Evolutionary conservation across 1,140 invertebrate species (phyloP), one percentile per base, ranked within the genome.

Genomic region (Drosophila santomea): DNA sequence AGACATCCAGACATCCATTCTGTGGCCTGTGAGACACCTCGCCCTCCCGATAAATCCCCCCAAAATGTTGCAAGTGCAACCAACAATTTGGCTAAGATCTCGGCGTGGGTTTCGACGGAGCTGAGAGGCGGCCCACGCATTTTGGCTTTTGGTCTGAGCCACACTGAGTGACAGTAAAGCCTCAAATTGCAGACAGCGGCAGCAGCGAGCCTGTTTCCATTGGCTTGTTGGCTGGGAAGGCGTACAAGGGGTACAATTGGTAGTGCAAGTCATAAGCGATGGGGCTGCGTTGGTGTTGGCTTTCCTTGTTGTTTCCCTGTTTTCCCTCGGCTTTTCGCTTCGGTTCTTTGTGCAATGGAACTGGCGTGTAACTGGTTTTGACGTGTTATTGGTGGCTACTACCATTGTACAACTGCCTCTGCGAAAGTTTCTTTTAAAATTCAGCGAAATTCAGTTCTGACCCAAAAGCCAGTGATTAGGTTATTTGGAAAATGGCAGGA

Each of bases 1-100:
- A 84, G 73, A 57, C 17, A 17, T 44, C 52, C 63, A 67, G 60
- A 66, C 68, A 76, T 38, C 73, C 73, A 78, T 59, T 78, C 66
- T 82, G 79, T 39, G 80, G 80, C 23, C 23, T 50, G 44, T 47
- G 15, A 14, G 45, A 67, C 71, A 35, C 32, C 12, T 32, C 48
- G 10, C 51, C 50, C 39, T 8, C 14, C 39, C 54, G 23, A 25
- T n/a, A 39, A 41, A 60, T 25, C 15, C n/a, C 14, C n/a, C 28
- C 60, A 15, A 39, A 48, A 50, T 41, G 44, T 45, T 59, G 82
- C 82, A 86, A 86, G 83, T 86, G 82, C 82, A 82, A 67, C 50
- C 69, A 76, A 78, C 83, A 64, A 68, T 81, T 86, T 75, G 78
- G 78, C 71, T 54, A 86, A 86, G 82, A 82, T 86, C 81, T 81